Evolutionary conservation across 1,140 invertebrate genomes (phyloP).

Genomic region (Uloborus diversus): DNA sequence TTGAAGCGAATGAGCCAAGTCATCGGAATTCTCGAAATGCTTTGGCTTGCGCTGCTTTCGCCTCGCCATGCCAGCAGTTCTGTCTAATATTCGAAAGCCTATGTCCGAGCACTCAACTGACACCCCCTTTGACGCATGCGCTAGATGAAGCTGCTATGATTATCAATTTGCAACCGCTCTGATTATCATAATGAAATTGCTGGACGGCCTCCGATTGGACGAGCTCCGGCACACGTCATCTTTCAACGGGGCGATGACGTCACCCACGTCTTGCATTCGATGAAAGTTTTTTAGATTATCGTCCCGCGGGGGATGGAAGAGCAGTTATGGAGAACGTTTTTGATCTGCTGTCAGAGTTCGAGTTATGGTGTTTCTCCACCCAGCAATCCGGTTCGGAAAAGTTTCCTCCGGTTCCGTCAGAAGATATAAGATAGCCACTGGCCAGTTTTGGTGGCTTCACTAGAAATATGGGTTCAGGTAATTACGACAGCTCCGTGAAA

Average conservation of each 20-base stretch:
- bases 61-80: constrained; percentile 17
- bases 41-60: constrained; percentile 35
- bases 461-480: too few species aligned
- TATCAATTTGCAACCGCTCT: constrained; percentile 41
- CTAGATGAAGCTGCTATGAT: constrained; percentile 31
- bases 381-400: too few species aligned
- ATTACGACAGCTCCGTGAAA: too few species aligned
- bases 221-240: constrained; percentile 31
- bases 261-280: constrained; percentile 2
- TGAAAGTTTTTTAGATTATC: constrained; percentile 19
- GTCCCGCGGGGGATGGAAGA: too few species aligned
- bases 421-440: too few species aligned
- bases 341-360: too few species aligned
- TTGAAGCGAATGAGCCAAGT: constrained; percentile 21
- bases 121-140: constrained; percentile 30
- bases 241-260: constrained; percentile 25
- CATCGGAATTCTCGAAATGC: constrained; percentile 27
- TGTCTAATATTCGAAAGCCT: not conserved
- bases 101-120: constrained; percentile 14
- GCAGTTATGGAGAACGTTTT: too few species aligned
- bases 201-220: constrained; percentile 14
- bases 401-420: too few species aligned
- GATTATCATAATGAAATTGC: constrained; percentile 48
- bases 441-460: too few species aligned
- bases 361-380: too few species aligned